These are phyloP conservation scores for Pseudococcus jackbeardsleyi DNA, from an alignment of 2,888 invertebrate genomes.

Conservation along the genomic window DNA sequence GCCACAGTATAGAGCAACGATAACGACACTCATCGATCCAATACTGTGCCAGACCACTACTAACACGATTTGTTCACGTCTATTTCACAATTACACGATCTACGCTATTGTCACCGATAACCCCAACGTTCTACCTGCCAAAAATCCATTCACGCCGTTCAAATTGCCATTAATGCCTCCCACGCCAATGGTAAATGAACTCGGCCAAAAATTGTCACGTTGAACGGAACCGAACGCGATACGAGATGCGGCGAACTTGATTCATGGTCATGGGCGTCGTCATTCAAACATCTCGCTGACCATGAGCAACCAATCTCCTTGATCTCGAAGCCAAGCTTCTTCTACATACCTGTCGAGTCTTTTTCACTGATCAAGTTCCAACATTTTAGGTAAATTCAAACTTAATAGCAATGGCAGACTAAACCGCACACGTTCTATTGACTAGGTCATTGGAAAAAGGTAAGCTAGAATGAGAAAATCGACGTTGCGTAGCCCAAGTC, in stretches of 20 bases:
- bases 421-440: not conserved
- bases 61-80: not conserved
- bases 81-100: not conserved
- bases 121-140: slow-evolving; percentile 4
- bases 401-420: not conserved
- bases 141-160: slow-evolving; percentile 2
- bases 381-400: not conserved
- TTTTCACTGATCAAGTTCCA: not conserved
- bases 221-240: not conserved
- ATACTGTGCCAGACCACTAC: not conserved
- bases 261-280: slow-evolving; percentile 45
- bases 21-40: not conserved
- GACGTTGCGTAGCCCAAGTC: not conserved
- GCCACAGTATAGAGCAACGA: too few relatives aligned
- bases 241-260: slow-evolving; percentile 2
- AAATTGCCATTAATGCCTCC: slow-evolving; percentile 4
- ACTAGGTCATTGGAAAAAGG: not conserved
- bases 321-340: slow-evolving; percentile 16
- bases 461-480: not conserved
- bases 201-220: slow-evolving; percentile 11
- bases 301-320: slow-evolving; percentile 9
- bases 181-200: slow-evolving; percentile 36
- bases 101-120: not conserved
- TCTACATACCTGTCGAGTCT: not conserved
- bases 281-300: slow-evolving; percentile 45